phyloP scores from a whole-genome alignment of 2,888 invertebrate genomes.

The Drosophila pullipes region DNA sequence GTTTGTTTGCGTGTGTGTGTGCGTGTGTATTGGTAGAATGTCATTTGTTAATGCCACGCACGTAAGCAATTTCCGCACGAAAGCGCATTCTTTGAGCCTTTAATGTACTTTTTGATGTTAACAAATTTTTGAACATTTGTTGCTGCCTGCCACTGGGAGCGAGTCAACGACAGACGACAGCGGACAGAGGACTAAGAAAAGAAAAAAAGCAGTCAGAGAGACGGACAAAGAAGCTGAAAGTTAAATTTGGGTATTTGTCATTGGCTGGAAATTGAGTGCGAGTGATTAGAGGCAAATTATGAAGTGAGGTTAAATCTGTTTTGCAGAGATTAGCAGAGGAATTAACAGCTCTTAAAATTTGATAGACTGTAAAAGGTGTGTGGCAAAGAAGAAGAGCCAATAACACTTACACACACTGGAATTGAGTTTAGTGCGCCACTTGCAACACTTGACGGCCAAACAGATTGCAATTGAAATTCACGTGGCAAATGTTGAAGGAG shows the following conservation, averaged over 20 bases:
- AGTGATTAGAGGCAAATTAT: slow-evolving; percentile 74
- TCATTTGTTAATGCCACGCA: slow-evolving; percentile 80
- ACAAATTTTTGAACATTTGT: slow-evolving; percentile 80
- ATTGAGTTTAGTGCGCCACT: neutral
- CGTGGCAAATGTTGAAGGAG: slow-evolving; percentile 31
- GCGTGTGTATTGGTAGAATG: slow-evolving; percentile 28
- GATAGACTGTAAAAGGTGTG: slow-evolving; percentile 45
- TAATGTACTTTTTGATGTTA: slow-evolving; percentile 81
- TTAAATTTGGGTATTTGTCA: slow-evolving; percentile 41
- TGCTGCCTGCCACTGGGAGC: slow-evolving; percentile 55
- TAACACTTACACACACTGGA: slow-evolving; percentile 1
- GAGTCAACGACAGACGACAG: neutral
- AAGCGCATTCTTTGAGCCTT: slow-evolving; percentile 81
- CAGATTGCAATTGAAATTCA: slow-evolving; percentile 63
- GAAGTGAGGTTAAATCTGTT: slow-evolving; percentile 32
- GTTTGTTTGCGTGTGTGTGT: neutral
- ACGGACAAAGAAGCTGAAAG: slow-evolving; percentile 53
- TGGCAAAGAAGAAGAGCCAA: slow-evolving; percentile 9
- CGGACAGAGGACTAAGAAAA: neutral
- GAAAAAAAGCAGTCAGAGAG: slow-evolving; percentile 3
- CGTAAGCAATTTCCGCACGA: slow-evolving; percentile 81
- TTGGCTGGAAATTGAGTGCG: slow-evolving; percentile 46
- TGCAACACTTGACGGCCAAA: slow-evolving; percentile 18
- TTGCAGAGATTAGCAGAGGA: slow-evolving; percentile 28
- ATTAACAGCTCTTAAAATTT: slow-evolving; percentile 66